Base-by-base conservation (phyloP, 92 coral and sea anemone genomes). In the Palythoa heliodiscus region DNA sequence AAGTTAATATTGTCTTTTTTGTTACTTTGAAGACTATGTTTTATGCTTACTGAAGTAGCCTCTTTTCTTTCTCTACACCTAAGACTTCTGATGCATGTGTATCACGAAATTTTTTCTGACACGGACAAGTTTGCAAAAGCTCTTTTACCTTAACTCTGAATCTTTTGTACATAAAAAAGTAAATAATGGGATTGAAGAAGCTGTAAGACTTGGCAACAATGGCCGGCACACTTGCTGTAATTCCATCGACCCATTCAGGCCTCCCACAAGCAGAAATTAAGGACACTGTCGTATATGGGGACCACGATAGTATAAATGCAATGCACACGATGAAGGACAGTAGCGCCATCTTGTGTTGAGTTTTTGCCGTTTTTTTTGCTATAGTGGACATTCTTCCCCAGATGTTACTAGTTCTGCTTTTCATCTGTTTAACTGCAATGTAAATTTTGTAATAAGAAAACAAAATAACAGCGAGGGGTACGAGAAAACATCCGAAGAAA, bases 261-360 rank as follows among this genome's bases (percentile, higher is more conserved):
- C 68, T 24, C 13, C 81, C 66, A 53, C 22, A 53, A 50, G 81
- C 81, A 76, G 81, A 76, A 29, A 76, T 76, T 47, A 90, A 73
- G 12, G 98, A 89, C 15, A 95, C 92, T 4, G 89, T 76, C 17
- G 98, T 96, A 77, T 95, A 95, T 13, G 98, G 98, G 0, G 92
- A 87, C 98, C 98, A 95, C 52, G 97, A 97, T n/a, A 93, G n/a
- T 12, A 95, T 69, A 79, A 87, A 95, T 48, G 89, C 93, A 16
- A 77, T 55, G 29, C 83, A 83, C 91, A 95, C 90, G 6, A 89
- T 73, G 13, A 83, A 85, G 11, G 87, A 71, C 55, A 92, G 54
- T 52, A 64, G 68, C 13, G 88, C 81, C 71, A 92, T 83, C 48
- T 85, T 83, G 11, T 50, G 80, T 53, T 88, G 75, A 17, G 90